Evolutionary conservation across 1,140 invertebrate genomes (phyloP), one percentile per base, ranked within the genome.

Genomic region (Meloidogyne hapla): DNA sequence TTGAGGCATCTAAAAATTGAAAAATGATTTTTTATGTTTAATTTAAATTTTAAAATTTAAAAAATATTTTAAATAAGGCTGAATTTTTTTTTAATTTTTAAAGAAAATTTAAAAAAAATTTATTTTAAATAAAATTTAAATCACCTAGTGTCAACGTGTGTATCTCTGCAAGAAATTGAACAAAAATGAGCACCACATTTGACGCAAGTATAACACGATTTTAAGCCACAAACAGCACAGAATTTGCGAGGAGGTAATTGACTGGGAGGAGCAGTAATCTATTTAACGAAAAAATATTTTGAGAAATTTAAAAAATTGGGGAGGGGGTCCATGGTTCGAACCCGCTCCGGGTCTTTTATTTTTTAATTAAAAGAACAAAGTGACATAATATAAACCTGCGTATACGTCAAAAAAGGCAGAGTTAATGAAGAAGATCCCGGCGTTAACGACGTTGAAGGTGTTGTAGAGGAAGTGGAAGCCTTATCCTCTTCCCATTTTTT

Each of bases 211-310:
- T 77, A 77, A 26, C 25, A 26, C 10, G 75, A 70, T 21, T 33
- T 74, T 62, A 74, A 26, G 18, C 75, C 75, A 45, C 75, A 77
- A 25, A 77, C 75, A 10, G 75, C 38, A 13, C 75, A 77, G 13
- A 77, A 77, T 45, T 77, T 77, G 8, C 75, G 28, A 6, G 75
- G 26, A 18, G 75, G 75, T 21, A 63, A 26, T 33, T 15, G 23
- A n/a, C 75, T 77, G 2, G 75, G 56, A 12, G 69, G 71, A 6
- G 75, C 69, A 40, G 15, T 33, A 0, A 77, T 66, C 67, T 70
- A 2, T n/a, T n/a, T 25, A 68, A 23, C 8, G 62, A 10, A 33
- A 67, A 1, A n/a, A 66, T 12, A 66, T 1, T 66, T 66, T 38
- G 26, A 6, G 18, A 48, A 48, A 18, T 3, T 48, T 3, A 18